Evolutionary conservation across 2,113 vertebrate genomes (phyloP).

Genomic region (Glareola pratincola): DNA sequence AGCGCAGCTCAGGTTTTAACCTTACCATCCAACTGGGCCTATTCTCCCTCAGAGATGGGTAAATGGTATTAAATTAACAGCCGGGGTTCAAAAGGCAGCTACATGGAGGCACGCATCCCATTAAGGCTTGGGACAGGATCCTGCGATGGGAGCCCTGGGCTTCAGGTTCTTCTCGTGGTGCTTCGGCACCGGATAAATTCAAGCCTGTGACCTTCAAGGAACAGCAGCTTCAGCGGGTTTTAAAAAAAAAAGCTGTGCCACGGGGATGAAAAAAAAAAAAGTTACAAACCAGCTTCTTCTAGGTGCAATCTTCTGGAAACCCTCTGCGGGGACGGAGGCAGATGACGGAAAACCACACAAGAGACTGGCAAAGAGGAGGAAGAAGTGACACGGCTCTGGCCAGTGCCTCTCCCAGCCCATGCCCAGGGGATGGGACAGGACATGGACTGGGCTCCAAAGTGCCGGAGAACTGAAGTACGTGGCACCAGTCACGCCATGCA

Average conservation of each 20-base stretch:
- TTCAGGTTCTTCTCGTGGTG: background rate
- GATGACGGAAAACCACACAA: background rate
- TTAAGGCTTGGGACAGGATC: background rate
- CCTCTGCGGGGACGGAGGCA: background rate
- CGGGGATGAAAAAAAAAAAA: background rate
- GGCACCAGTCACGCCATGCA: background rate
- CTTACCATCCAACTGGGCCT: background rate
- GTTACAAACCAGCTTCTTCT: background rate
- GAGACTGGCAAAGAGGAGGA: background rate
- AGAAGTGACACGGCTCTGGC: background rate
- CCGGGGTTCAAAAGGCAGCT: background rate
- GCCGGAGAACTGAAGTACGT: fast-evolving
- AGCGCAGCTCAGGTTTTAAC: background rate
- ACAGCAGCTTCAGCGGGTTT: fast-evolving
- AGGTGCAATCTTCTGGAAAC: background rate
- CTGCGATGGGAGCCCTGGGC: background rate
- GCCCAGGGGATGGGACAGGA: background rate
- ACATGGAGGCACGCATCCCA: background rate
- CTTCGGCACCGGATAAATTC: background rate
- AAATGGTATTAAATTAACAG: background rate
- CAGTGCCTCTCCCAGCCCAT: background rate
- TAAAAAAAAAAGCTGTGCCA: background rate
- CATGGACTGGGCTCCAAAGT: fast-evolving
- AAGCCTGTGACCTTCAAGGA: background rate
- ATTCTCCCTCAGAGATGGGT: background rate